Evolutionary conservation across 2,113 vertebrate genomes (phyloP).

Genomic region (Melanotaenia duboulayi): DNA sequence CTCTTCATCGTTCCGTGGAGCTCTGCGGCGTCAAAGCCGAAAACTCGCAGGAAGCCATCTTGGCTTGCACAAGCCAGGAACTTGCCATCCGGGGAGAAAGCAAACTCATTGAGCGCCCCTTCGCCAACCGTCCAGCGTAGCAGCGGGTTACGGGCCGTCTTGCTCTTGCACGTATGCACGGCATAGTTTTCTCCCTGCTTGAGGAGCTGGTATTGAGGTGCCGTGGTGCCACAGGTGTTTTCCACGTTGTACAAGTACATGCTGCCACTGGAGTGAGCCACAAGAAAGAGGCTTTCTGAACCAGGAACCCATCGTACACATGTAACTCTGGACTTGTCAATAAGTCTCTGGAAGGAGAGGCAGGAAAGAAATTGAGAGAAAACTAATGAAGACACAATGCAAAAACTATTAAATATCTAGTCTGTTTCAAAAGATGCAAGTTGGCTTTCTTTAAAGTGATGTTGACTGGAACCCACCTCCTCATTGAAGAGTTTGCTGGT

Average conservation of each 20-base stretch:
- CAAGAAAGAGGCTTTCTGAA: slow-evolving; percentile 97
- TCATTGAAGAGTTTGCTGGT: slow-evolving; percentile 99
- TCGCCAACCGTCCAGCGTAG: slow-evolving; percentile 98
- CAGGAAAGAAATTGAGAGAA: background rate
- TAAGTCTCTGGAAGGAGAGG: slow-evolving; percentile 90
- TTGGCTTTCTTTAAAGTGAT: background rate
- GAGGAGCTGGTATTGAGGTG: slow-evolving; percentile 97
- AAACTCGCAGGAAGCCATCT: slow-evolving; percentile 96
- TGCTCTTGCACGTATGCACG: slow-evolving; percentile 99
- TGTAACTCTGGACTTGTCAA: slow-evolving; percentile 98
- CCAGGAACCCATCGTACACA: slow-evolving; percentile 99
- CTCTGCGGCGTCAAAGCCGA: slow-evolving; percentile 96
- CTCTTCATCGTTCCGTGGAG: slow-evolving; percentile 98
- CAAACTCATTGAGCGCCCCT: slow-evolving; percentile 96
- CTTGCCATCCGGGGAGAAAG: slow-evolving; percentile 98
- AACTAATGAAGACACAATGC: background rate
- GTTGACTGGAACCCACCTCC: slow-evolving; percentile 87
- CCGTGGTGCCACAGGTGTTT: slow-evolving; percentile 95
- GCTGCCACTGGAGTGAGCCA: slow-evolving; percentile 96
- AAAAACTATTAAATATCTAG: background rate
- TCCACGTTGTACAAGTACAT: slow-evolving; percentile 99
- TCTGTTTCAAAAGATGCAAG: too few relatives aligned
- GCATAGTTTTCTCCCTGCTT: slow-evolving; percentile 97
- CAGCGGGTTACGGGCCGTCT: slow-evolving; percentile 96
- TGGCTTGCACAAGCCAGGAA: slow-evolving; percentile 96